Evolutionary conservation across 2,113 vertebrate genomes (phyloP), one percentile per base, ranked within the genome.

Genomic region (Platysteira castanea): DNA sequence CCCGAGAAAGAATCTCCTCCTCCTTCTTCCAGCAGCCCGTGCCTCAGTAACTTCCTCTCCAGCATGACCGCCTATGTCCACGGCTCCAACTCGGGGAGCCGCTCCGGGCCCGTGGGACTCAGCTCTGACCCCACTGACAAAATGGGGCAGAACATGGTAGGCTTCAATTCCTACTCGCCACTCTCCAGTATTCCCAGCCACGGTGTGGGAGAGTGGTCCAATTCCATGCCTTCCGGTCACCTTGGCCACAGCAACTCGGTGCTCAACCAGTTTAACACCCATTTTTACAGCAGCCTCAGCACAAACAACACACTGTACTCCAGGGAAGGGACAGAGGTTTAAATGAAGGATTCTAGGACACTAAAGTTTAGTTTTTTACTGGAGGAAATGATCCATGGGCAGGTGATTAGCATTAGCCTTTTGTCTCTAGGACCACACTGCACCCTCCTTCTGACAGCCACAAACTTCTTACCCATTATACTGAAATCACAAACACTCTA

Each of bases 301-400:
- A 95, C 99, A 74, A 98, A 98, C 94, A 98, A 98, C 9, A 85
- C 97, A 4, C 97, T 99, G 28, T 99, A 99, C 86, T 96, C 99
- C 68, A 98, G 99, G 69, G 99, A 99, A 91, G 99, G 99, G 75
- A 99, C 99, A 24, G 99, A 99, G 84, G 98, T 99, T 93, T 99
- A 98, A 96, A 41, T 22, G 60, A 70, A 60, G 68, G 60, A 33
- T 76, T 79, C 71, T 37, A 27, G 33, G 52, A 70, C 65, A 37
- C 41, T 13, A 6, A 8, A 87, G 60, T 35, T 7, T 24, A 31
- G 49, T 41, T 93, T 9, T 60, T 92, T 78, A n/a, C 65, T 59
- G 70, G 61, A 86, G 81, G 12, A 78, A 81, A 73, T 41, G 17
- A 52, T 44, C 42, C 70, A 41, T 79, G 52, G 83, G 77, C 65